Percentiles rank a stretch among this genome's conserved stretches.
Evolutionary conservation across 2,888 invertebrate genomes (phyloP).

Genomic region (Netelia melanura): DNA sequence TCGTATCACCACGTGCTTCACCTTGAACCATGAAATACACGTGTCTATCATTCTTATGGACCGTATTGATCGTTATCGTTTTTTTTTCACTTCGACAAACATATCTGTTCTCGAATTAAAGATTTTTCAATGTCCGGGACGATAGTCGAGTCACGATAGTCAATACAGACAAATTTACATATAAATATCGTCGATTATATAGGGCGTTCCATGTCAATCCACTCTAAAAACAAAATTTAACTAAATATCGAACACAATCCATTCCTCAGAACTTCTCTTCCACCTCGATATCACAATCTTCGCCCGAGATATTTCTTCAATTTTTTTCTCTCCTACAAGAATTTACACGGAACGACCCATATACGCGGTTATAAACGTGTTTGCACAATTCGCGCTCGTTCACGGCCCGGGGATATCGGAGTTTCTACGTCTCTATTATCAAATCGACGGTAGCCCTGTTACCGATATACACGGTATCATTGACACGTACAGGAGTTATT

Average conservation of each 20-base stretch:
- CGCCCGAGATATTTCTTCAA: no score
- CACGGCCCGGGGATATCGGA: conserved; percentile 47
- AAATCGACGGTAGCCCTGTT: conserved; percentile 25
- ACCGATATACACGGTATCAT: conserved; percentile 15
- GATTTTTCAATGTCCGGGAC: not conserved
- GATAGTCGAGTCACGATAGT: not conserved
- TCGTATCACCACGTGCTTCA: conserved; percentile 47
- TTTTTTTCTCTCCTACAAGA: no score
- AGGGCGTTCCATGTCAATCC: no score
- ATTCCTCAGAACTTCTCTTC: no score
- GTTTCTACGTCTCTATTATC: conserved; percentile 45
- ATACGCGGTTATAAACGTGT: conserved; percentile 32
- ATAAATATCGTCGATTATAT: not conserved
- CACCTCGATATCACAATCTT: no score
- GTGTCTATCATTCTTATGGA: not conserved
- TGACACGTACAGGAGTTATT: conserved; percentile 43
- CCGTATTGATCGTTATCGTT: not conserved
- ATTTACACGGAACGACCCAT: not conserved
- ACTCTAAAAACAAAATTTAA: no score
- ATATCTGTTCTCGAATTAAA: not conserved
- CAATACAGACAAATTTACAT: not conserved
- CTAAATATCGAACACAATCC: no score
- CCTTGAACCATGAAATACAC: conserved; percentile 39
- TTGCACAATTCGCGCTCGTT: conserved; percentile 49
- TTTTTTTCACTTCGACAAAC: not conserved